Evolutionary conservation across 2,113 vertebrate genomes (phyloP).

Genomic region (Arizona elegans): DNA sequence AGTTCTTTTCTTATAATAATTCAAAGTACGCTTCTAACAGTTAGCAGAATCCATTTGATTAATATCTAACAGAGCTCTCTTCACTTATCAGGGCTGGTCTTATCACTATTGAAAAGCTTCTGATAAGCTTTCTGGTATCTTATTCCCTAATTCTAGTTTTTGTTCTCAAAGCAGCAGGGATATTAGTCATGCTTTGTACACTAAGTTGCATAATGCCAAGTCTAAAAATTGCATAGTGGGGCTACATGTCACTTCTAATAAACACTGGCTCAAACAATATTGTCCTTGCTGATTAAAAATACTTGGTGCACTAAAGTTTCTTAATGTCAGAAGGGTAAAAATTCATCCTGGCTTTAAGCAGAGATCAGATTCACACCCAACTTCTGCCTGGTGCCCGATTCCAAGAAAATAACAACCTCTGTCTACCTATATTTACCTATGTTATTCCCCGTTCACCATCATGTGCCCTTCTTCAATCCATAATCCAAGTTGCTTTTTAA

Average conservation of each 20-base stretch:
- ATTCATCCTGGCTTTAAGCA: neutral
- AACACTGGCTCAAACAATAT: conserved; percentile 48
- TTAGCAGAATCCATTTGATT: neutral
- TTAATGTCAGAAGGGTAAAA: neutral
- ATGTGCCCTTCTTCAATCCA: neutral
- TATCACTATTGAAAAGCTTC: conserved; percentile 27
- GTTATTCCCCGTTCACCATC: neutral
- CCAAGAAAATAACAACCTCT: neutral
- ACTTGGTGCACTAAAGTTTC: conserved; percentile 11
- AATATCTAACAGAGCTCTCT: neutral
- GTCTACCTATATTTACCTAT: neutral
- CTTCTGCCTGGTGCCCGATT: neutral
- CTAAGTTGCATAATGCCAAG: conserved; percentile 67
- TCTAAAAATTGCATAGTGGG: conserved; percentile 69
- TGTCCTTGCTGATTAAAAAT: conserved; percentile 11
- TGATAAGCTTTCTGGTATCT: conserved; percentile 54
- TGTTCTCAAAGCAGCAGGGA: conserved; percentile 49
- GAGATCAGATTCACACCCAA: neutral
- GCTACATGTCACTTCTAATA: conserved; percentile 59
- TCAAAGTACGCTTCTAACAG: neutral
- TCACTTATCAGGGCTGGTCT: neutral
- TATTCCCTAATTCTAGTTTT: conserved; percentile 33
- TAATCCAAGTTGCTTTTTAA: neutral
- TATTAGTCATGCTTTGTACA: conserved; percentile 62
- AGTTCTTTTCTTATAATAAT: neutral